Conservation (phyloP, 2,797 vertebrate species). For the Novumbra hubbsi region DNA sequence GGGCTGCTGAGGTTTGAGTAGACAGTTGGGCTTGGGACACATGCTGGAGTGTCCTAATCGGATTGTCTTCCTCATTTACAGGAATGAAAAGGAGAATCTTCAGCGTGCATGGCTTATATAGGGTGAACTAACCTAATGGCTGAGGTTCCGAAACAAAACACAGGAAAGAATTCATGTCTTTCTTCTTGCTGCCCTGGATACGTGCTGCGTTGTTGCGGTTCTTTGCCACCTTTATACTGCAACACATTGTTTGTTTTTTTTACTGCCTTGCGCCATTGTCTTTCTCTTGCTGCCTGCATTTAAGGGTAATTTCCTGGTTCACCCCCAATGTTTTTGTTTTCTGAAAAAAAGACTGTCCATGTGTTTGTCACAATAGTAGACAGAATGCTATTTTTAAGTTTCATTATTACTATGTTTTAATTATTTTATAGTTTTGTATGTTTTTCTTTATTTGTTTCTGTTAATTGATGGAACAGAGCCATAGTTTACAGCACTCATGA, state of each 20-base stretch:
- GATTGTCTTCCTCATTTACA: constrained; percentile 43
- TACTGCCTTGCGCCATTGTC: constrained; percentile 25
- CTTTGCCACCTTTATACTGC: constrained; percentile 9
- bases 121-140: constrained; percentile 35
- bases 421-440: constrained; percentile 35
- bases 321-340: not conserved
- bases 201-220: constrained; percentile 42
- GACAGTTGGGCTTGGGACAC: constrained; percentile 36
- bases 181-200: not conserved
- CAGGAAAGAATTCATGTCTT: constrained; percentile 43
- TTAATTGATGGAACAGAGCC: constrained; percentile 63
- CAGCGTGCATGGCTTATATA: constrained; percentile 49
- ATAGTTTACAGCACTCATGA: constrained; percentile 57
- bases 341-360: constrained; percentile 28
- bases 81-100: constrained; percentile 18
- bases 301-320: constrained; percentile 1
- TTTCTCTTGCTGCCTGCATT: constrained; percentile 27
- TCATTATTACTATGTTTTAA: not conserved
- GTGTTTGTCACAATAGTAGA: not conserved
- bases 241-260: constrained; percentile 27
- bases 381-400: not conserved
- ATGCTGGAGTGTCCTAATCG: constrained; percentile 30
- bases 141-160: constrained; percentile 10
- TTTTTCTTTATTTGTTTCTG: constrained; percentile 41
- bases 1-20: constrained; percentile 28